Evolutionary conservation across 2,797 vertebrate genomes (phyloP).

Genomic region (Malacoctenus gilli): DNA sequence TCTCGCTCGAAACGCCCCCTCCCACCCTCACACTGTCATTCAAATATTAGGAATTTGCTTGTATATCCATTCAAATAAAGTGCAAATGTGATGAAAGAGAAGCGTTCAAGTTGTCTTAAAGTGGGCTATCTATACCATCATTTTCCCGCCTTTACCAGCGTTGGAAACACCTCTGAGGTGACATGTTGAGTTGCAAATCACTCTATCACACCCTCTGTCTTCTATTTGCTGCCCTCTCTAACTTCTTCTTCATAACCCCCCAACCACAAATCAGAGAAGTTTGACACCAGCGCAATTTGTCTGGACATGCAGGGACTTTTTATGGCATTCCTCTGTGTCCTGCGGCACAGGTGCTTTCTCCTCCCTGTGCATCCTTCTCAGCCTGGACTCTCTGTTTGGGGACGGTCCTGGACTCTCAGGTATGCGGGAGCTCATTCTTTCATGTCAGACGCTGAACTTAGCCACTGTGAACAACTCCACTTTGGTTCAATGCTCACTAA

Average conservation of each 20-base stretch:
- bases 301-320: slow-evolving; percentile 52
- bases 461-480: slow-evolving; percentile 81
- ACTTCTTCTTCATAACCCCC: neutral
- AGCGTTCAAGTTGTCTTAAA: no score
- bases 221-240: neutral
- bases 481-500: slow-evolving; percentile 77
- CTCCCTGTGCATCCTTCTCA: slow-evolving; percentile 5
- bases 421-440: slow-evolving; percentile 57
- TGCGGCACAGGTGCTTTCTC: slow-evolving; percentile 28
- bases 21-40: slow-evolving; percentile 40
- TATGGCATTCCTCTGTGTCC: slow-evolving; percentile 54
- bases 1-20: no score
- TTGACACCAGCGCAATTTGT: slow-evolving; percentile 41
- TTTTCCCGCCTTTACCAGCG: no score
- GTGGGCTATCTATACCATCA: no score
- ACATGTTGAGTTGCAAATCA: no score
- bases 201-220: neutral
- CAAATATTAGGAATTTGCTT: no score
- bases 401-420: slow-evolving; percentile 14
- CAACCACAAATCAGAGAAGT: slow-evolving; percentile 15
- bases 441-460: slow-evolving; percentile 82
- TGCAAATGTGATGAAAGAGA: no score
- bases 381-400: slow-evolving; percentile 3
- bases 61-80: no score
- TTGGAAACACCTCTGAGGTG: no score